Evolutionary conservation across 1,140 invertebrate genomes (phyloP).

Genomic region (Drepana arcuata): DNA sequence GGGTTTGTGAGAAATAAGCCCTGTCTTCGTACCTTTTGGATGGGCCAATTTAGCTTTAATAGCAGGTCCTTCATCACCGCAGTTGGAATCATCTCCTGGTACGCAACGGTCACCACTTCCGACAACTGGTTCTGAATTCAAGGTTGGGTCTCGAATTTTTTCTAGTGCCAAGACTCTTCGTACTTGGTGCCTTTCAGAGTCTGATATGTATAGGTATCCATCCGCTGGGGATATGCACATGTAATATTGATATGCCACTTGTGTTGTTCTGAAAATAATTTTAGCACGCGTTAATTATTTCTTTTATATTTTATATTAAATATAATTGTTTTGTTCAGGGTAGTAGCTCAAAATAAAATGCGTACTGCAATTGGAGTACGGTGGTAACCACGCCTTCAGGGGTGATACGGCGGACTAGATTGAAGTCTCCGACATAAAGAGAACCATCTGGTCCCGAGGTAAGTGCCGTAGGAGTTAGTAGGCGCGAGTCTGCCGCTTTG

Average conservation of each 20-base stretch:
- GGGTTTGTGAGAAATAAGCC: too few relatives aligned
- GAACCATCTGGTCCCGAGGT: slow-evolving; percentile 96
- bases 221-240: slow-evolving; percentile 95
- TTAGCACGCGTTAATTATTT: slow-evolving; percentile 1
- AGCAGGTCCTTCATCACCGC: slow-evolving; percentile 94
- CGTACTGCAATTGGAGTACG: slow-evolving; percentile 91
- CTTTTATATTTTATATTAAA: background rate
- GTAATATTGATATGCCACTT: slow-evolving; percentile 96
- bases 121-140: slow-evolving; percentile 92
- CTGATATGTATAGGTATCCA: slow-evolving; percentile 96
- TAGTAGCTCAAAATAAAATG: too few relatives aligned
- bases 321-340: too few relatives aligned
- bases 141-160: slow-evolving; percentile 84
- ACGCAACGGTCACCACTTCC: slow-evolving; percentile 97
- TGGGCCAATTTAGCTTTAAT: slow-evolving; percentile 92
- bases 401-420: slow-evolving; percentile 93
- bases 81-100: slow-evolving; percentile 89
- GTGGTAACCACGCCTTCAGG: slow-evolving; percentile 94
- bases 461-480: slow-evolving; percentile 93
- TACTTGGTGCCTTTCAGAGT: slow-evolving; percentile 93
- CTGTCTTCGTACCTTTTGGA: slow-evolving; percentile 91
- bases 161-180: slow-evolving; percentile 81
- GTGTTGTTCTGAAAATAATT: slow-evolving; percentile 81
- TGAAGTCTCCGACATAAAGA: slow-evolving; percentile 97
- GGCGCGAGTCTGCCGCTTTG: slow-evolving; percentile 85